These are phyloP conservation scores for Coracias cyanogaster DNA, from an alignment of 2,797 vertebrate genomes.

Conservation along the genomic window DNA sequence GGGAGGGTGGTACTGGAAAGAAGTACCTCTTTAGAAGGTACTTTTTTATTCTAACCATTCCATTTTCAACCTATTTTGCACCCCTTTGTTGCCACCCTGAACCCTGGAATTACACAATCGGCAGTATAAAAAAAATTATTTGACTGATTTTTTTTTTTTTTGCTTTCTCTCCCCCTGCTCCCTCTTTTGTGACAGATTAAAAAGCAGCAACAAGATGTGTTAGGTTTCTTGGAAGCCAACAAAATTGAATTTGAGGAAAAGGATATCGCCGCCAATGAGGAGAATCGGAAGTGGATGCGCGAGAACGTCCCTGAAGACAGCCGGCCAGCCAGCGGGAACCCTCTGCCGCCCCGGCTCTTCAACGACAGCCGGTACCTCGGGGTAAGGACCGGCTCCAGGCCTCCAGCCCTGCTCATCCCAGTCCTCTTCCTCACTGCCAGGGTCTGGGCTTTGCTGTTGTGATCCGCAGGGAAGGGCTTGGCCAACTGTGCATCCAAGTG, in stretches of 20 bases:
- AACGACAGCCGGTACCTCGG: slow-evolving; percentile 92
- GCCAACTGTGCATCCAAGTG: not conserved
- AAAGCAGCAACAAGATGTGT: slow-evolving; percentile 96
- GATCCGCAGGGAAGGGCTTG: not conserved
- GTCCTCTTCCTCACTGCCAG: accelerated
- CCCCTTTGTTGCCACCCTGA: not conserved
- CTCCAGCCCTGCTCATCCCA: not conserved
- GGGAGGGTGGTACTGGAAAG: no score
- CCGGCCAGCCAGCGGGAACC: slow-evolving; percentile 88
- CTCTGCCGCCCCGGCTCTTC: slow-evolving; percentile 95
- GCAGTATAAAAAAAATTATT: not conserved
- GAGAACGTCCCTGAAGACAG: slow-evolving; percentile 92
- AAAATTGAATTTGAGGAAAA: slow-evolving; percentile 96
- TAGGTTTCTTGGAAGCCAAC: slow-evolving; percentile 92
- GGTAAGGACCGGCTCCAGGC: slow-evolving; percentile 79
- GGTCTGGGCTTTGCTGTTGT: not conserved
- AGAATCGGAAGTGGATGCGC: slow-evolving; percentile 96
- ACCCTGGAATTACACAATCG: not conserved
- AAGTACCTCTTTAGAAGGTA: not conserved
- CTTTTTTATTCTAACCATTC: not conserved
- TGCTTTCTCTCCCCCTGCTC: not conserved
- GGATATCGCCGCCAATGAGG: slow-evolving; percentile 94
- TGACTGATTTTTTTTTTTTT: not conserved
- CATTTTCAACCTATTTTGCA: not conserved
- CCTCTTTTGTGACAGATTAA: slow-evolving; percentile 86